Conservation (phyloP, 2,888 invertebrate genomes). For the Embidobia sp. region DNA sequence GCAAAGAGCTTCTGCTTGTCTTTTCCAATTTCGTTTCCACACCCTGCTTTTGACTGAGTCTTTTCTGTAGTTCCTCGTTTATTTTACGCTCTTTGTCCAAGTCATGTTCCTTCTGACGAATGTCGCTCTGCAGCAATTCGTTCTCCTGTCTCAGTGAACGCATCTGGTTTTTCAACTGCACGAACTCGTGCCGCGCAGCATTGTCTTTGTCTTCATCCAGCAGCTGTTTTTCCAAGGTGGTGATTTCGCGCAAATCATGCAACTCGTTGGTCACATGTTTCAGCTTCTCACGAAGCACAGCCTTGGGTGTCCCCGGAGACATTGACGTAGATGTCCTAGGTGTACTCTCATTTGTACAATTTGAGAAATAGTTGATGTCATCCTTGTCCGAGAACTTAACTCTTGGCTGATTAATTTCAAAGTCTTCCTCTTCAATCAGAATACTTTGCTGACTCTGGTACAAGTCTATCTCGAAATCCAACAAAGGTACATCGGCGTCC, state of each 20-base stretch:
- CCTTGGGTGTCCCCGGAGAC: slow-evolving; percentile 76
- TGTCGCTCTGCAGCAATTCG: not conserved
- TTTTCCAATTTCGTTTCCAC: not conserved
- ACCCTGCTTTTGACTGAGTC: not conserved
- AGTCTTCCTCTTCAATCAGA: slow-evolving; percentile 25
- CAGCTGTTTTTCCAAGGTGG: slow-evolving; percentile 84
- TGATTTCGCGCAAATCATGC: slow-evolving; percentile 83
- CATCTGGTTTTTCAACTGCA: slow-evolving; percentile 20
- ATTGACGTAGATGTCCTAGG: not conserved
- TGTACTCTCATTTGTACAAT: not conserved
- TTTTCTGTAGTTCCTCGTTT: slow-evolving; percentile 20
- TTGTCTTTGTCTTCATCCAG: slow-evolving; percentile 76
- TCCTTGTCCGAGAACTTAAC: slow-evolving; percentile 23
- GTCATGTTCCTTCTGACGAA: slow-evolving; percentile 9
- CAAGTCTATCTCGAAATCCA: slow-evolving; percentile 80
- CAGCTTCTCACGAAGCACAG: slow-evolving; percentile 78
- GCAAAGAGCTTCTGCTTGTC: not conserved
- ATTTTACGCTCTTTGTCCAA: not conserved
- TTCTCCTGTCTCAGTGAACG: slow-evolving; percentile 22
- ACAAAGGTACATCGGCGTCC: slow-evolving; percentile 74
- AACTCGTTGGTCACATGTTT: slow-evolving; percentile 83
- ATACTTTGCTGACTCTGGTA: slow-evolving; percentile 72
- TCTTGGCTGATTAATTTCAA: not conserved
- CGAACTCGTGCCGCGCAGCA: slow-evolving; percentile 24
- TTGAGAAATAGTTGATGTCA: slow-evolving; percentile 31